phyloP scores from a whole-genome alignment of 2,797 vertebrate species.

The Hoplostethus mediterraneus region DNA sequence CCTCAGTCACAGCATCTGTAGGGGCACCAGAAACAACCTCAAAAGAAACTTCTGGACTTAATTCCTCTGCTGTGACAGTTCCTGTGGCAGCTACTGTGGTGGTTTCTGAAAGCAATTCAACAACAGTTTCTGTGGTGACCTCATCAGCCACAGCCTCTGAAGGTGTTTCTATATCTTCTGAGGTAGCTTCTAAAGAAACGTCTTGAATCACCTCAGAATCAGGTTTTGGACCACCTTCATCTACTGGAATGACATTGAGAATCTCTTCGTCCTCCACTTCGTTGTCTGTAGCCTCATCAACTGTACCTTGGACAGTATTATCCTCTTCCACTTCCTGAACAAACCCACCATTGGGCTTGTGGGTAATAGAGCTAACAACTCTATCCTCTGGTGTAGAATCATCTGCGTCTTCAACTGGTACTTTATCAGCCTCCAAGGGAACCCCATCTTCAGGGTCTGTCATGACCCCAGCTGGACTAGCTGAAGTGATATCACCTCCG shows the following conservation, averaged over 20 bases:
- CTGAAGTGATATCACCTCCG: not conserved
- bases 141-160: slow-evolving; percentile 26
- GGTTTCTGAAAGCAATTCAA: slow-evolving; percentile 24
- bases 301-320: not conserved
- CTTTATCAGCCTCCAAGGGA: slow-evolving; percentile 8
- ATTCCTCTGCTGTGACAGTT: slow-evolving; percentile 1
- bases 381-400: slow-evolving; percentile 20
- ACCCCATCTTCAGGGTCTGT: not conserved
- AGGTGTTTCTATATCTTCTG: slow-evolving; percentile 30
- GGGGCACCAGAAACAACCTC: not conserved
- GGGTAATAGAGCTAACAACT: slow-evolving; percentile 12
- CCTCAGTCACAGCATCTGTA: not conserved
- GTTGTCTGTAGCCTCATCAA: not conserved
- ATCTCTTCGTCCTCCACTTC: not conserved
- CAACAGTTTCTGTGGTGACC: slow-evolving; percentile 27
- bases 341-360: slow-evolving; percentile 5
- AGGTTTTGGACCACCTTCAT: not conserved
- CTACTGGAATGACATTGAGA: not conserved
- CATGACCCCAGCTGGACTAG: slow-evolving; percentile 3
- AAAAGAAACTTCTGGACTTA: not conserved
- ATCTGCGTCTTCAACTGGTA: slow-evolving; percentile 13
- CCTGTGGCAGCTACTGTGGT: slow-evolving; percentile 15
- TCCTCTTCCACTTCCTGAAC: slow-evolving; percentile 7
- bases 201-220: slow-evolving; percentile 26
- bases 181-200: slow-evolving; percentile 2